Percentiles rank a stretch among this genome's conserved stretches.
Evolutionary conservation across 2,888 invertebrate species (phyloP).

Genomic region (Dorcus hopei): DNA sequence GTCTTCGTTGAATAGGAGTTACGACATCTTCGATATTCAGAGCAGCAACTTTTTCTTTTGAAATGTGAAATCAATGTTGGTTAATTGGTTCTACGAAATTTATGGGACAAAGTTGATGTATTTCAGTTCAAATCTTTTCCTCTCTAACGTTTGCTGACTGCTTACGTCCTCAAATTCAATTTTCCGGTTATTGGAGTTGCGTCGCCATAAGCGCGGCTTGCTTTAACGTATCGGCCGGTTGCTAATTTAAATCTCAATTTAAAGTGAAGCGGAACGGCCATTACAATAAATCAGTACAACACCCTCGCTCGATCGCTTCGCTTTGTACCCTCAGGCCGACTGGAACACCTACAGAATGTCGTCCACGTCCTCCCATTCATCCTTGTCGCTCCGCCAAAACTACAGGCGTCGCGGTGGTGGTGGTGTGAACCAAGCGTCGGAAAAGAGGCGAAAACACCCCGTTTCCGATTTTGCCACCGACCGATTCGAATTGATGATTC

Average conservation of each 20-base stretch:
- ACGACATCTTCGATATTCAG: too few relatives aligned
- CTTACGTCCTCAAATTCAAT: slow-evolving; percentile 45
- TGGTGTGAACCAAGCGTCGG: not conserved
- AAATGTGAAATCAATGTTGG: too few relatives aligned
- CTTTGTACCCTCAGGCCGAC: slow-evolving; percentile 25
- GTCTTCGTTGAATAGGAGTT: too few relatives aligned
- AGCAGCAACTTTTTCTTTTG: too few relatives aligned
- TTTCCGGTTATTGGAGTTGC: slow-evolving; percentile 50
- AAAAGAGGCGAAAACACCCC: slow-evolving; percentile 13
- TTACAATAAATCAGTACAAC: slow-evolving; percentile 50
- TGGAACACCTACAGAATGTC: slow-evolving; percentile 4
- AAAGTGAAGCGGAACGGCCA: slow-evolving; percentile 48
- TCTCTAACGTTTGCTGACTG: slow-evolving; percentile 10
- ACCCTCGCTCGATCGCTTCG: slow-evolving; percentile 32
- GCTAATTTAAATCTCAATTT: slow-evolving; percentile 52
- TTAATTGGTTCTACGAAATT: too few relatives aligned
- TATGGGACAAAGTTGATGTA: too few relatives aligned
- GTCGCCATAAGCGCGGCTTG: slow-evolving; percentile 38
- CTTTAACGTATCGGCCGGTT: slow-evolving; percentile 39
- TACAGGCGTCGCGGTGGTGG: not conserved
- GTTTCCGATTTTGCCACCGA: slow-evolving; percentile 26
- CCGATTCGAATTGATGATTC: slow-evolving; percentile 40
- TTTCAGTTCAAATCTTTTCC: not conserved
- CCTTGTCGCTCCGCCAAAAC: not conserved
- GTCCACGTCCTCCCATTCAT: not conserved